A percentile compares a stretch with the other conserved stretches of the same genome.
Evolutionary conservation across 2,113 vertebrate genomes (phyloP).

Genomic region (Scomber scombrus): DNA sequence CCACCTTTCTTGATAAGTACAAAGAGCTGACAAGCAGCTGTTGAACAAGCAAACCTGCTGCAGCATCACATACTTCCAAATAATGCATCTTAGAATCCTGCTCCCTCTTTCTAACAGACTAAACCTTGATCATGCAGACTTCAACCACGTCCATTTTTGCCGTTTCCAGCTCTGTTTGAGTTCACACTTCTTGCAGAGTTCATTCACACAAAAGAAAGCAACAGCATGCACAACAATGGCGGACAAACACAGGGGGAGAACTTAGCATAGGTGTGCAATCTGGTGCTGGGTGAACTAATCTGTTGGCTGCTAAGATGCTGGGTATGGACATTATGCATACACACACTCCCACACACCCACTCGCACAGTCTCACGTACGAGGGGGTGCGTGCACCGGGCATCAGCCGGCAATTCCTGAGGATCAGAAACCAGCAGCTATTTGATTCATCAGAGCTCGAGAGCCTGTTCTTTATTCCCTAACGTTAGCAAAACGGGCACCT

Average conservation of each 20-base stretch:
- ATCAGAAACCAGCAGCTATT: slow-evolving; percentile 56
- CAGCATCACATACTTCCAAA: background rate
- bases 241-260: slow-evolving; percentile 28
- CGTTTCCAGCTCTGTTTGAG: background rate
- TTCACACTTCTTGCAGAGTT: slow-evolving; percentile 15
- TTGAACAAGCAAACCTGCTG: background rate
- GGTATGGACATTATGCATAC: slow-evolving; percentile 9
- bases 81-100: background rate
- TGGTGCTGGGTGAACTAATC: slow-evolving; percentile 35
- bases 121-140: slow-evolving; percentile 16
- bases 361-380: background rate
- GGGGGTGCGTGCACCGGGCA: background rate
- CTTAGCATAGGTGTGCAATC: slow-evolving; percentile 9
- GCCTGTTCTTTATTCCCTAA: slow-evolving; percentile 35
- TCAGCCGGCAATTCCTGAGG: slow-evolving; percentile 11
- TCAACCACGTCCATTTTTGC: background rate
- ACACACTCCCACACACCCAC: background rate
- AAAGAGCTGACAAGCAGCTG: slow-evolving; percentile 10
- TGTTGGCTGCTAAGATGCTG: background rate
- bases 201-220: slow-evolving; percentile 23
- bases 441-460: slow-evolving; percentile 45
- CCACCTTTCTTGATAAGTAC: background rate
- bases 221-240: slow-evolving; percentile 12
- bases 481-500: slow-evolving; percentile 33
- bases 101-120: background rate